Conservation (phyloP, 2,113 vertebrate genomes). For the Rallus limicola region DNA sequence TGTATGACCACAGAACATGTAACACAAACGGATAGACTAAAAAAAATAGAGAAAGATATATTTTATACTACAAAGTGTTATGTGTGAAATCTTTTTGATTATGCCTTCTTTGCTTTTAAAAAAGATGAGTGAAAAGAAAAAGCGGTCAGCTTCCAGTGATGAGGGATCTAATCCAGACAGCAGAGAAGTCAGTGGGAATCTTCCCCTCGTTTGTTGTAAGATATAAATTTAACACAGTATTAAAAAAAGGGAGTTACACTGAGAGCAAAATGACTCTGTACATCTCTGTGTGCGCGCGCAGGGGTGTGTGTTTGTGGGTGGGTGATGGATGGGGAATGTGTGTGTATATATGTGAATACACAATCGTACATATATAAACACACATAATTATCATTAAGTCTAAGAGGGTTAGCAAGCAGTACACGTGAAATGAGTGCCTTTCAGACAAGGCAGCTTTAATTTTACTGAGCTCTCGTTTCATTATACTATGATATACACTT, state of each 20-base stretch:
- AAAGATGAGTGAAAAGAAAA: neutral
- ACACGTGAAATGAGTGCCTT: conserved; percentile 15
- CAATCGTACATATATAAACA: conserved; percentile 16
- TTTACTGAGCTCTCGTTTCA: neutral
- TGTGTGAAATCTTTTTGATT: neutral
- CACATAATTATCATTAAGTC: neutral
- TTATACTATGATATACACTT: neutral
- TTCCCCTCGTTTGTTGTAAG: neutral
- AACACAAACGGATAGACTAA: neutral
- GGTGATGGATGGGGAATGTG: conserved; percentile 2
- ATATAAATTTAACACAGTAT: neutral
- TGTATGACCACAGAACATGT: neutral
- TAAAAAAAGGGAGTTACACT: neutral
- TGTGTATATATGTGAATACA: conserved; percentile 7
- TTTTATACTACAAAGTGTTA: neutral
- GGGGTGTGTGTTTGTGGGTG: neutral
- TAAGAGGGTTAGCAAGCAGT: conserved; percentile 50
- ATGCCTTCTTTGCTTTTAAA: neutral
- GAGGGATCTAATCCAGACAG: neutral
- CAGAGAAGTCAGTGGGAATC: neutral
- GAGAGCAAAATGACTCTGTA: neutral
- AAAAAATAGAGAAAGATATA: neutral
- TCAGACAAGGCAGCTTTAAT: neutral
- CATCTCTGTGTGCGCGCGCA: neutral
- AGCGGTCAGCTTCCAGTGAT: conserved; percentile 1